Base-by-base conservation (phyloP, 2,113 vertebrate species). In the Herpetotheres cachinnans region DNA sequence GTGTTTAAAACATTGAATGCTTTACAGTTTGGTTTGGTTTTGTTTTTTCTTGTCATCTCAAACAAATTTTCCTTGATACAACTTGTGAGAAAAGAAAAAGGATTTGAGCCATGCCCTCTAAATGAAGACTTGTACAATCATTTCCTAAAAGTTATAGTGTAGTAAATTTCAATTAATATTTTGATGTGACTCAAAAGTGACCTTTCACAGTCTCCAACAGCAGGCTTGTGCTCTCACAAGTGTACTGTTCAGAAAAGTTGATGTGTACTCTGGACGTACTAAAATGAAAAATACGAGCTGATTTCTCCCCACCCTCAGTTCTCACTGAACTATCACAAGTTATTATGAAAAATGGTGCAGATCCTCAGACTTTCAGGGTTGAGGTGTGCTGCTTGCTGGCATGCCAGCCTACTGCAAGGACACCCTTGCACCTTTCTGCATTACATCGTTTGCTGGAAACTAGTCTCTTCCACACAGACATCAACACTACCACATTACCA, bases 131-230 rank as follows among this genome's bases (percentile, higher is more conserved):
- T 54, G 20, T 70, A 82, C 19, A 73, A 70, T 79, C 6, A 7
- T 30, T 86, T 95, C 54, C 58, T 80, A 47, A 42, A 93, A 80
- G 80, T 80, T 84, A 49, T 17, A 62, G 13, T 74, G 74, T 25
- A 66, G 49, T 76, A 91, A 93, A 87, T 89, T 70, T 72, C 49
- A 88, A 79, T 70, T 90, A 88, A 69, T 81, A 62, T 56, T 96
- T 65, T 83, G 36, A 71, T 66, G 36, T 80, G 59, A 40, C 36
- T 52, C 52, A 70, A 13, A 90, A 92, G 26, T 66, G 62, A 86
- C 78, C 55, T 90, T 89, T 89, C 32, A 67, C 27, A 40, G 29
- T 11, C 29, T 84, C 52, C 22, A 78, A 27, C 38, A 71, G 21
- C 2, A 73, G 11, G 16, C 32, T 86, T 91, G 55, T 21, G 50